Percentiles rank a stretch among this genome's conserved stretches.
These are phyloP conservation scores for Argynnis bischoffii DNA, from an alignment of 2,888 invertebrate genomes.

Conservation along the genomic window DNA sequence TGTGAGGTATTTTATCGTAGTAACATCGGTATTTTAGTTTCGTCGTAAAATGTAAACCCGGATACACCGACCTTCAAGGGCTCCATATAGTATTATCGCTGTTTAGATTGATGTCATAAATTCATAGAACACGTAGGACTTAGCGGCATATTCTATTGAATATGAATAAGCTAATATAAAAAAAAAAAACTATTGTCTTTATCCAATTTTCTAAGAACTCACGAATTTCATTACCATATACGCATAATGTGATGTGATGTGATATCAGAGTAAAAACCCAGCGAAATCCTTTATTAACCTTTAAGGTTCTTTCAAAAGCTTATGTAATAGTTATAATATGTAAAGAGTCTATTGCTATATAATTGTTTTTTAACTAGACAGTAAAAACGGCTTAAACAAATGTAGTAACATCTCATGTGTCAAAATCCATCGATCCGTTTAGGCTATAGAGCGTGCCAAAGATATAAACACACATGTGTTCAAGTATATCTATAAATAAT, in stretches of 20 bases:
- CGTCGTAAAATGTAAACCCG: slow-evolving; percentile 41
- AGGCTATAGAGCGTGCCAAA: no score
- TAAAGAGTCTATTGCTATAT: no score
- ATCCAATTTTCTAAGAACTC: slow-evolving; percentile 13
- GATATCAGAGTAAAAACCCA: not conserved
- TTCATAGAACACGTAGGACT: slow-evolving; percentile 24
- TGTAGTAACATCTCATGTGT: no score
- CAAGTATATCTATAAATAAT: no score
- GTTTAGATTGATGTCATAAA: slow-evolving; percentile 45
- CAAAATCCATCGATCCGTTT: no score
- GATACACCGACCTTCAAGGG: slow-evolving; percentile 53
- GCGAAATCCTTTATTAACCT: not conserved
- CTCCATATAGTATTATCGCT: slow-evolving; percentile 43
- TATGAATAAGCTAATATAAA: slow-evolving; percentile 9
- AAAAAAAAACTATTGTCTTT: slow-evolving; percentile 1
- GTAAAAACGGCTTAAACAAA: no score
- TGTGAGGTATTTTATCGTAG: slow-evolving; percentile 29
- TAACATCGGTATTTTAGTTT: slow-evolving; percentile 28
- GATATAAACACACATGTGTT: no score
- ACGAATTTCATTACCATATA: slow-evolving; percentile 10
- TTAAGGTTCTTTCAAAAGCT: no score
- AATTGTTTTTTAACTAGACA: no score
- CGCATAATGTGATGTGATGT: not conserved
- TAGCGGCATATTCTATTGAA: slow-evolving; percentile 2
- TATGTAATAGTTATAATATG: no score